Conservation (phyloP, 2,888 invertebrate species). For the Heliconius ethilla region DNA sequence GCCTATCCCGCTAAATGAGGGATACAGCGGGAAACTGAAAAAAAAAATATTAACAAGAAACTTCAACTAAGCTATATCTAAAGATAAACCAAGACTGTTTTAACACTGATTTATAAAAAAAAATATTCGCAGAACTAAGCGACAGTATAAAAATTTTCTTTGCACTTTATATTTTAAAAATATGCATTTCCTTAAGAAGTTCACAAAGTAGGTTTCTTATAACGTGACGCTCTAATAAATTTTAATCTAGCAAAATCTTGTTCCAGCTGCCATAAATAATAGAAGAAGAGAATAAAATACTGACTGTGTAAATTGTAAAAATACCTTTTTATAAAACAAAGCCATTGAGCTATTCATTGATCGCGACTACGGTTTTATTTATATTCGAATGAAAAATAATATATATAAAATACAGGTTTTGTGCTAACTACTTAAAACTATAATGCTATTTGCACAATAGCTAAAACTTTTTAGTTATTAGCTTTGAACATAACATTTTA, state of each 20-base stretch:
- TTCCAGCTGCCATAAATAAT: conserved; percentile 25
- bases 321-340: conserved; percentile 24
- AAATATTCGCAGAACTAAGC: conserved; percentile 4
- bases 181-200: conserved; percentile 22
- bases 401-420: neutral
- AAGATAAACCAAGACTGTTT: neutral
- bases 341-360: conserved; percentile 16
- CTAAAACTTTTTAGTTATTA: neutral
- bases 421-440: neutral
- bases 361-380: conserved; percentile 9
- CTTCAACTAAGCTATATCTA: neutral
- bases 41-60: no score
- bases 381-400: neutral
- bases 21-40: no score
- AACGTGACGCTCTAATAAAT: conserved; percentile 27
- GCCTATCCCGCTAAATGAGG: no score
- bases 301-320: conserved; percentile 20
- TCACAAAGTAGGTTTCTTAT: conserved; percentile 25
- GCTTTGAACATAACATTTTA: neutral
- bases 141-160: conserved; percentile 20
- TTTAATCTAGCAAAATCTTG: conserved; percentile 32
- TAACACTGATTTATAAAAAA: conserved; percentile 2
- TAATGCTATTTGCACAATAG: neutral
- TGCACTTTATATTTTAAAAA: conserved; percentile 16
- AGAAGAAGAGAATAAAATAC: conserved; percentile 17